Percentiles rank a stretch among this genome's conserved stretches.
phyloP scores from a whole-genome alignment of 2,888 invertebrate species.

The Cheilosia scutellata region DNA sequence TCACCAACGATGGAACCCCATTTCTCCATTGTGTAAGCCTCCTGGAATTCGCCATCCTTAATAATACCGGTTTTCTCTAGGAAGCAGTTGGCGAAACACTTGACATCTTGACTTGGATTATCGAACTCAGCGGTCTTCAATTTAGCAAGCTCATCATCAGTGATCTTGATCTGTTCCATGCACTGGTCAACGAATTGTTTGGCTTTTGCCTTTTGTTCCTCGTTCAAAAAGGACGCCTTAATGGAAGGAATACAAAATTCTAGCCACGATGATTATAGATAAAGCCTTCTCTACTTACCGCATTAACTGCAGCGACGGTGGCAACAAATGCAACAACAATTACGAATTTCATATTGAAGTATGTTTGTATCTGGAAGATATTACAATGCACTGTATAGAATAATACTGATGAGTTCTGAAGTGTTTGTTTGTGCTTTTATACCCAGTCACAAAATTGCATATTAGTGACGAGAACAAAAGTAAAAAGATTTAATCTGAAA shows the following conservation, averaged over 20 bases:
- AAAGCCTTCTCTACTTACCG: constrained; percentile 76
- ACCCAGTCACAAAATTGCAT: neutral
- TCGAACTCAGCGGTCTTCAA: constrained; percentile 78
- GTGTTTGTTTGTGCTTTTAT: constrained; percentile 13
- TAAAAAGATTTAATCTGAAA: too few species aligned
- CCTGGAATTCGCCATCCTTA: constrained; percentile 78
- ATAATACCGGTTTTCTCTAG: constrained; percentile 80
- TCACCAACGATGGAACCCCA: constrained; percentile 77
- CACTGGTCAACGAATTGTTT: constrained; percentile 77
- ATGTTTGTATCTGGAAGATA: constrained; percentile 3
- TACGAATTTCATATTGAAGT: constrained; percentile 79
- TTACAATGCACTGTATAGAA: constrained; percentile 29
- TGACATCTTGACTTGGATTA: constrained; percentile 76
- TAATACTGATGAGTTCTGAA: constrained; percentile 47
- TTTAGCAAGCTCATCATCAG: constrained; percentile 78
- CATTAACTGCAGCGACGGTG: constrained; percentile 51
- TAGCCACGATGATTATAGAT: neutral
- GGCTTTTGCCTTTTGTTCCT: constrained; percentile 79
- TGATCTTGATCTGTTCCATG: constrained; percentile 57
- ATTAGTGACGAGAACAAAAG: too few species aligned
- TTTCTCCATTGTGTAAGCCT: constrained; percentile 76
- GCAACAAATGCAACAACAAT: constrained; percentile 77
- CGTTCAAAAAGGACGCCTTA: constrained; percentile 5
- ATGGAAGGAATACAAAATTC: neutral
- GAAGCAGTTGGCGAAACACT: constrained; percentile 82